A percentile compares a stretch with the other conserved stretches of the same genome.
Evolutionary conservation across 2,113 vertebrate genomes (phyloP).

Genomic region (Camelus bactrianus): DNA sequence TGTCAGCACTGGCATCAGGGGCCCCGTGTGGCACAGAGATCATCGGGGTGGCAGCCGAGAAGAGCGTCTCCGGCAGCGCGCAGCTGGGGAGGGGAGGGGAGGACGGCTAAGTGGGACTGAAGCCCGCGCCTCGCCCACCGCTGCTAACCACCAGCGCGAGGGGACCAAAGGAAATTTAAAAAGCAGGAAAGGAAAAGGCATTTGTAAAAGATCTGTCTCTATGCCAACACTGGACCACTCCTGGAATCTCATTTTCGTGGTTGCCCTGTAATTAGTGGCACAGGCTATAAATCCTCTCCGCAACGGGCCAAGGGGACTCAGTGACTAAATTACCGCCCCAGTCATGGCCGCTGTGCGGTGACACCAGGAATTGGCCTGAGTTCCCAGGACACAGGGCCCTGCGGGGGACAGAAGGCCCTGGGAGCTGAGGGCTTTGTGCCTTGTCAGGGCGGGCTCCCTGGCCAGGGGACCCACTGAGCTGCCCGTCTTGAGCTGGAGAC

Average conservation of each 20-base stretch:
- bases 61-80: neutral
- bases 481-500: neutral
- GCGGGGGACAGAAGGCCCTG: neutral
- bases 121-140: neutral
- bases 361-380: neutral
- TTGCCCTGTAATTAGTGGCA: neutral
- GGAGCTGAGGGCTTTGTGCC: neutral
- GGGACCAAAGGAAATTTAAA: neutral
- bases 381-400: neutral
- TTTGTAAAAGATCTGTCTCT: neutral
- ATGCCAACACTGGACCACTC: neutral
- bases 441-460: neutral
- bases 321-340: neutral
- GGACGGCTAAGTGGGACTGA: neutral
- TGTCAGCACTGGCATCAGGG: conserved; percentile 64
- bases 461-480: neutral
- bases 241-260: neutral
- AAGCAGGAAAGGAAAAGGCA: too few species aligned
- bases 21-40: neutral
- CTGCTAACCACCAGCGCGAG: neutral
- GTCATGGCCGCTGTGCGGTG: too few species aligned
- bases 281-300: neutral
- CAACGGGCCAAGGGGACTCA: too few species aligned
- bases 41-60: neutral
- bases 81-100: neutral